These are phyloP conservation scores for Spinibarbus caldwelli DNA, from an alignment of 2,797 vertebrate species.

Conservation along the genomic window DNA sequence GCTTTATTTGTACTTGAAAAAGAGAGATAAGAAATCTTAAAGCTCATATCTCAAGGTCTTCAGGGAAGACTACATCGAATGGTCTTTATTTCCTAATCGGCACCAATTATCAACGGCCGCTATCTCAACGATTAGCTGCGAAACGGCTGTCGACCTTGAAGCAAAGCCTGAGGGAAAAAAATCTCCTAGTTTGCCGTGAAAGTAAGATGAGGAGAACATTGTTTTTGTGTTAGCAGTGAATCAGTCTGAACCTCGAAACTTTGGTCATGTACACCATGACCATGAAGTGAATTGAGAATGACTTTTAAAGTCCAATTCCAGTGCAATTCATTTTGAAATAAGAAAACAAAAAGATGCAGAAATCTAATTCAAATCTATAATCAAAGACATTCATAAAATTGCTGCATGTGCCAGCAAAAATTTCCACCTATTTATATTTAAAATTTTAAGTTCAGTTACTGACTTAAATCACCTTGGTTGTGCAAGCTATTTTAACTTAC, in stretches of 20 bases:
- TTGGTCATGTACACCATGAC: background rate
- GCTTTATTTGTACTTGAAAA: background rate
- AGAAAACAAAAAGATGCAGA: no score
- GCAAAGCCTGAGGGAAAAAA: background rate
- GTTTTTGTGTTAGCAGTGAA: background rate
- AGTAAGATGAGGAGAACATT: background rate
- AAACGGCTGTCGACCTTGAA: background rate
- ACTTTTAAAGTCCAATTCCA: background rate
- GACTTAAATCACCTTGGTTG: no score
- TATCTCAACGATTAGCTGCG: slow-evolving; percentile 20
- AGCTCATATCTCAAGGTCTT: slow-evolving; percentile 28
- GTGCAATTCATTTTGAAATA: background rate
- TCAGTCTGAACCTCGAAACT: background rate
- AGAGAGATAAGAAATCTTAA: background rate
- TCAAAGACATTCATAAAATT: no score
- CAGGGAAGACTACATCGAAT: background rate
- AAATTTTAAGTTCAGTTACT: no score
- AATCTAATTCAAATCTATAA: no score
- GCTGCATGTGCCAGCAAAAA: no score
- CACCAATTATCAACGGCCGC: background rate
- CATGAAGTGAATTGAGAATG: background rate
- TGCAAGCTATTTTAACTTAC: no score
- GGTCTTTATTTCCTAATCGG: slow-evolving; percentile 16
- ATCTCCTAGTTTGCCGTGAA: background rate
- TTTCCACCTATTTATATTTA: no score